Base-by-base conservation (phyloP, 2,888 invertebrate genomes). In the Thecocarcelia acutangulata region DNA sequence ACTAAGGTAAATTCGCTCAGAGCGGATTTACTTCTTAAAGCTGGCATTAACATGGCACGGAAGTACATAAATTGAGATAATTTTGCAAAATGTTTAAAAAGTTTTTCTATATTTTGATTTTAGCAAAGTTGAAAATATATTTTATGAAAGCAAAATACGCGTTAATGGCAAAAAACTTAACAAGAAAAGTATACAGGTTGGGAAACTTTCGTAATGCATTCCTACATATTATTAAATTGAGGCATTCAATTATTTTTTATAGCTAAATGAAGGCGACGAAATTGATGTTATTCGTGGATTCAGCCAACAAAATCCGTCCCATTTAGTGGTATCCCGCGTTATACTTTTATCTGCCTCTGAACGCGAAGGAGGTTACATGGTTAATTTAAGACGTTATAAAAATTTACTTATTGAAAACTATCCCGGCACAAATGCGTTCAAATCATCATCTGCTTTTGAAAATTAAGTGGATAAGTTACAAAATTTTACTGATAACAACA, bases 131-230 rank as follows among this genome's bases (percentile, higher is more conserved):
- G 97, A 97, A 88, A 92, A 93, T 66, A 90, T 94, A 61, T 96
- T 97, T 89, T 97, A 96, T 91, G 95, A 95, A 84, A 95, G 95
- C 87, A 95, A 93, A 92, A 93, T 97, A 81, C 93, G 96, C 86
- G 89, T 96, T 0, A 97, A 97, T 91, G 96, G 96, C 6, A 92
- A 93, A 84, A 96, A 95, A 88, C 90, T 96, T 0, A 83, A 91
- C 44, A 97, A 97, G 89, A 97, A 97, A 90, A 95, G 96, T 90
- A 88, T 90, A 15, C 90, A 92, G 85, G 94, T 96, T 8, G 1
- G 33, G 5, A 33, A 9, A 8, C 8, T 9, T 33, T 33, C 8
- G 8, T 21, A 37, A 12, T 0, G 0, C 2, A 9, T 13, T 11
- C 0, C 0, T 21, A 17, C 4, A 8, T 9, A 17, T 4, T 46